These are phyloP conservation scores for Semotilus atromaculatus DNA, from an alignment of 2,797 vertebrate genomes.

Conservation along the genomic window DNA sequence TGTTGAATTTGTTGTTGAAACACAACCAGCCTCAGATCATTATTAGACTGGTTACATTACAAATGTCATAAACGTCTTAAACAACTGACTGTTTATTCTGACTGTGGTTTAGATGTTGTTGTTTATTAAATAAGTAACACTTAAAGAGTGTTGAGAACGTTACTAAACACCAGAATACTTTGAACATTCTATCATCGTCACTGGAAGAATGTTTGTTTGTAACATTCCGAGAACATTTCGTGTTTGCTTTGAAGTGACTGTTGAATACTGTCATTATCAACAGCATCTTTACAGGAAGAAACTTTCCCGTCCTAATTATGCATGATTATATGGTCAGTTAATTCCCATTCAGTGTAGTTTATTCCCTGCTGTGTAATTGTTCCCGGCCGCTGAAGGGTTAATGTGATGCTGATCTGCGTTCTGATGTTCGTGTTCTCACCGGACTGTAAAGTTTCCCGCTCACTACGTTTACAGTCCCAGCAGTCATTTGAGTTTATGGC, in stretches of 20 bases:
- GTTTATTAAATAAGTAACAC: neutral
- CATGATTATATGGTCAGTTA: neutral
- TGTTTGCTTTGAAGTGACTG: neutral
- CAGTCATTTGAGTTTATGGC: slow-evolving; percentile 67
- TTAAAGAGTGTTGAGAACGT: neutral
- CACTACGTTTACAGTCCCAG: slow-evolving; percentile 35
- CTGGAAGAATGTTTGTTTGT: neutral
- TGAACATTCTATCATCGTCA: too few species aligned
- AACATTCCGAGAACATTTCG: neutral
- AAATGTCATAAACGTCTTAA: too few species aligned
- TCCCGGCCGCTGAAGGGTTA: neutral
- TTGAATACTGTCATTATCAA: neutral
- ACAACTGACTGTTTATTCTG: too few species aligned
- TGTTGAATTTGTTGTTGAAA: too few species aligned
- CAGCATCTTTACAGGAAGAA: neutral
- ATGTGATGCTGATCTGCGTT: neutral
- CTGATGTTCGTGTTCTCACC: neutral
- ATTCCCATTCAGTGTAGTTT: neutral
- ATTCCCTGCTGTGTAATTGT: neutral
- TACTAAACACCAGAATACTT: too few species aligned
- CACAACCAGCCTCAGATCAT: too few species aligned
- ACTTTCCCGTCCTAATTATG: neutral
- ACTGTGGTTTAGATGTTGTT: too few species aligned
- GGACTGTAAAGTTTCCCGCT: neutral
- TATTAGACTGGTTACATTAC: too few species aligned